Conservation (phyloP, 1,140 invertebrate species). For the Drosophila melanica region DNA sequence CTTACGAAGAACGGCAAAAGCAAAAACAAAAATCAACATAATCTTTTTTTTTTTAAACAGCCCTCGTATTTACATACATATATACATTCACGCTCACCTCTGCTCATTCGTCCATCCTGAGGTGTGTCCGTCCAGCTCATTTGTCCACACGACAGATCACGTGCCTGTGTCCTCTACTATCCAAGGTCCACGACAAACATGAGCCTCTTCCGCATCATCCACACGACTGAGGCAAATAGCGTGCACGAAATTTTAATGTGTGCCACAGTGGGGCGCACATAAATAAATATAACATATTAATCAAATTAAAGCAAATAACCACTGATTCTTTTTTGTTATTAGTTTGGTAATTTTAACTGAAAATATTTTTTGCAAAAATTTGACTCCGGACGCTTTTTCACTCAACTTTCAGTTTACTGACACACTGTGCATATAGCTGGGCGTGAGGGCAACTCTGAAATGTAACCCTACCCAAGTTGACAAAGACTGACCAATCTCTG, state of each 20-base stretch:
- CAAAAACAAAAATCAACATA: no score
- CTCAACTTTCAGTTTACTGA: not conserved
- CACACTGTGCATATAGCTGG: not conserved
- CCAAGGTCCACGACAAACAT: constrained; percentile 33
- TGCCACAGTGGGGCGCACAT: constrained; percentile 17
- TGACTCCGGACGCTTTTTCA: no score
- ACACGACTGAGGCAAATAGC: constrained; percentile 25
- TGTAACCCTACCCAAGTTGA: no score
- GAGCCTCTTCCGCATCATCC: constrained; percentile 35
- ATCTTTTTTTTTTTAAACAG: not conserved
- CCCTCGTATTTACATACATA: not conserved
- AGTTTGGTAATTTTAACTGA: not conserved
- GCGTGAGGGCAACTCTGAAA: not conserved
- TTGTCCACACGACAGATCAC: constrained; percentile 34
- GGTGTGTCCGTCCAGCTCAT: not conserved
- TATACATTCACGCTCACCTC: not conserved
- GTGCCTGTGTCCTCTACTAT: constrained; percentile 23
- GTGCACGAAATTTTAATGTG: constrained; percentile 36
- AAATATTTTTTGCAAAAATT: no score
- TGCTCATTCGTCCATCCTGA: not conserved
- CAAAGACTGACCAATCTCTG: not conserved
- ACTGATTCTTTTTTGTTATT: not conserved
- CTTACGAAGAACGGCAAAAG: no score
- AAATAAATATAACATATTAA: constrained; percentile 3
- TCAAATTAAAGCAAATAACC: not conserved